Percentiles rank a stretch among this genome's conserved stretches.
phyloP scores from a whole-genome alignment of 2,797 vertebrate species.

The Melanotaenia trifasciata region DNA sequence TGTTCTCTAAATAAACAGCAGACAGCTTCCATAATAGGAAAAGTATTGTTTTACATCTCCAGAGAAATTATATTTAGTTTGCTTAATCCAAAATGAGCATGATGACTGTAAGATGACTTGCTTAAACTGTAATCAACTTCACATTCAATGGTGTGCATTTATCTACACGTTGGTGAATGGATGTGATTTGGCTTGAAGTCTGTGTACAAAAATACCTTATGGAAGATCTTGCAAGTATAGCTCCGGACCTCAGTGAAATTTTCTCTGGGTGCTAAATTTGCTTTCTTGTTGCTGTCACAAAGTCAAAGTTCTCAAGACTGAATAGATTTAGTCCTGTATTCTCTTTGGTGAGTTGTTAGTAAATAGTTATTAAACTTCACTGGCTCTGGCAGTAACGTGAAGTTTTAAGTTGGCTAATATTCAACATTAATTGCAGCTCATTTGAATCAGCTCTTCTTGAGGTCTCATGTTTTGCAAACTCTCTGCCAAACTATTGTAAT shows the following conservation, averaged over 20 bases:
- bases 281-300: constrained; percentile 21
- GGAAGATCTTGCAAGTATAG: neutral
- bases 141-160: constrained; percentile 47
- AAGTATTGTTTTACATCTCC: constrained; percentile 70
- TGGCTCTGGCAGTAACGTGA: neutral
- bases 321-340: constrained; percentile 22
- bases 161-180: constrained; percentile 35
- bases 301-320: constrained; percentile 10
- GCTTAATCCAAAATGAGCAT: constrained; percentile 38
- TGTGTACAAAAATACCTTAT: constrained; percentile 20
- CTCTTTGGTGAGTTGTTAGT: constrained; percentile 4
- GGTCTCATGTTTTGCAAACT: constrained; percentile 43
- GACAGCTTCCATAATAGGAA: constrained; percentile 57
- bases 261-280: constrained; percentile 41
- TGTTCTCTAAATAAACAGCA: constrained; percentile 72
- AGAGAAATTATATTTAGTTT: constrained; percentile 64
- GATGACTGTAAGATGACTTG: constrained; percentile 65
- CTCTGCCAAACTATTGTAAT: constrained; percentile 55
- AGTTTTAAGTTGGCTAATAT: constrained; percentile 2
- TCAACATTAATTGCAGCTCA: constrained; percentile 19
- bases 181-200: constrained; percentile 43
- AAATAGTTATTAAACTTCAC: constrained; percentile 13
- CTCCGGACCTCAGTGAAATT: neutral
- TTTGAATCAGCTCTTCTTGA: constrained; percentile 27
- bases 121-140: constrained; percentile 68